Percentiles rank a stretch among this genome's conserved stretches.
Conservation (phyloP, 2,888 invertebrate species). For the Tethea ocularis region DNA sequence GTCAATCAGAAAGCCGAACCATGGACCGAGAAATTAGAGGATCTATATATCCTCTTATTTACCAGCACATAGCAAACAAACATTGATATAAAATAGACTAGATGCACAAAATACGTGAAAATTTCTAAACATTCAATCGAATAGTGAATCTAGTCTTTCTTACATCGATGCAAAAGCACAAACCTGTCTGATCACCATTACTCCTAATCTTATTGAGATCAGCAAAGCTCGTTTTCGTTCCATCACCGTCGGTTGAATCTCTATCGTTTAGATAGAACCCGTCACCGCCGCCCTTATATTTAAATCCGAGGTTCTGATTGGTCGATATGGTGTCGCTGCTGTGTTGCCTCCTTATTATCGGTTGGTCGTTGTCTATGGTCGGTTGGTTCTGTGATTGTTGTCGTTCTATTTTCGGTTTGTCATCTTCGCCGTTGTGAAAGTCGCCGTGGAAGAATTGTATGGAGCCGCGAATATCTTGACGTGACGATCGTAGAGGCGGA, state of each 20-base stretch:
- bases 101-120: neutral
- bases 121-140: neutral
- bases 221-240: conserved; percentile 87
- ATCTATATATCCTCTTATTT: neutral
- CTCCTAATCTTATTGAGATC: conserved; percentile 85
- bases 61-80: neutral
- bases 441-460: conserved; percentile 87
- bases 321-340: conserved; percentile 83
- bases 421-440: conserved; percentile 69
- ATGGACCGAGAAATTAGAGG: conserved; percentile 1
- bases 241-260: conserved; percentile 85
- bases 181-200: conserved; percentile 79
- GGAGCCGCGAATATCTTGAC: conserved; percentile 89
- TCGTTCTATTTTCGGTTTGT: conserved; percentile 77
- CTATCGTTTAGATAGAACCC: conserved; percentile 77
- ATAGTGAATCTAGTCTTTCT: conserved; percentile 25
- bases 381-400: conserved; percentile 81
- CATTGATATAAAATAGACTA: conserved; percentile 2
- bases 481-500: conserved; percentile 88
- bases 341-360: conserved; percentile 80
- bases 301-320: conserved; percentile 59
- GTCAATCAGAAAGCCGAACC: neutral
- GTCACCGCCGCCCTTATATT: conserved; percentile 69
- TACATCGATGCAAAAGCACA: conserved; percentile 31
- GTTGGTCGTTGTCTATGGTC: conserved; percentile 38